Evolutionary conservation across 1,140 invertebrate species (phyloP).

Genomic region (Atopsyche davidsoni): DNA sequence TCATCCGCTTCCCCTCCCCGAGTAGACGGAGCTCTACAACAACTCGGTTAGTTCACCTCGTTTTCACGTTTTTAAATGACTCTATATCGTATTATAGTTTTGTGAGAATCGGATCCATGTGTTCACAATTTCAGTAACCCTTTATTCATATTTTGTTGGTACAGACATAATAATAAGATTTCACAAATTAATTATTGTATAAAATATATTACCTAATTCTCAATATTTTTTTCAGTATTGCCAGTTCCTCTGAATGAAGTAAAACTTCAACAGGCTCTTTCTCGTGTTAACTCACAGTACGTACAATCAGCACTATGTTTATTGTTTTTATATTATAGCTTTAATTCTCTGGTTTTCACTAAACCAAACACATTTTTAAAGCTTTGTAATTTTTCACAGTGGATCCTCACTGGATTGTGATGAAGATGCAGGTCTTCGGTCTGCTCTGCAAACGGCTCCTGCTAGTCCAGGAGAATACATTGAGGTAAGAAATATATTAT

Average conservation of each 20-base stretch:
- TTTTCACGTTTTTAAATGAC: too few relatives aligned
- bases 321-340: neutral
- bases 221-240: conserved; percentile 19
- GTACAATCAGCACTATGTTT: conserved; percentile 7
- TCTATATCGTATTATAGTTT: too few relatives aligned
- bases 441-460: conserved; percentile 8
- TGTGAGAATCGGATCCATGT: too few relatives aligned
- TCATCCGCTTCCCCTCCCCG: conserved; percentile 19
- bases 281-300: conserved; percentile 26
- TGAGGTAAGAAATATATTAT: conserved; percentile 13
- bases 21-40: conserved; percentile 8
- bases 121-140: too few relatives aligned
- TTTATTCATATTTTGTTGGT: too few relatives aligned
- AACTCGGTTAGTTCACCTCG: conserved; percentile 13
- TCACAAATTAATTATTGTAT: too few relatives aligned
- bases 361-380: too few relatives aligned
- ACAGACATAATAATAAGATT: too few relatives aligned
- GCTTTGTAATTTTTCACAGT: conserved; percentile 17
- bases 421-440: conserved; percentile 14
- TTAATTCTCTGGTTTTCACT: too few relatives aligned
- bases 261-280: conserved; percentile 20
- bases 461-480: conserved; percentile 15
- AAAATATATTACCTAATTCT: too few relatives aligned
- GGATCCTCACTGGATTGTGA: conserved; percentile 27
- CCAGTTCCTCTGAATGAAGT: conserved; percentile 14